phyloP scores from a whole-genome alignment of 1,140 invertebrate genomes.

The Zelostemma sp. region DNA sequence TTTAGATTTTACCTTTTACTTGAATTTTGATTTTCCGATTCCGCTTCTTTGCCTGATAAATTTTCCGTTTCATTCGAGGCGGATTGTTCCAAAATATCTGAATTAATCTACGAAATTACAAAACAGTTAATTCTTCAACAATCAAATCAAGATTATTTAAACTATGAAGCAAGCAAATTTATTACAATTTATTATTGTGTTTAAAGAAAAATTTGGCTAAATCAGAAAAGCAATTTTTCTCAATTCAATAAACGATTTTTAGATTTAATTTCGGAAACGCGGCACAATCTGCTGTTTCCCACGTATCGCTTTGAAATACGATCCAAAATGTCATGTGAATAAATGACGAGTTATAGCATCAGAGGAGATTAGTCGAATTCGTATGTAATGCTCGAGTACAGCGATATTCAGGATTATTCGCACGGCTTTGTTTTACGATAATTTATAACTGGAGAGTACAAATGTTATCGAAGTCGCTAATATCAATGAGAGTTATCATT shows the following conservation, averaged over 20 bases:
- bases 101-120: not conserved
- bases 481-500: slow-evolving; percentile 30
- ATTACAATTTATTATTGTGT: no score
- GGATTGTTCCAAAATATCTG: slow-evolving; percentile 3
- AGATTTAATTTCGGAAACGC: not conserved
- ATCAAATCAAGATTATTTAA: no score
- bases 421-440: slow-evolving; percentile 27
- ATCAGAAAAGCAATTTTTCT: no score
- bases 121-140: no score
- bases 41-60: not conserved
- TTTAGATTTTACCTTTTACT: not conserved
- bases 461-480: slow-evolving; percentile 15
- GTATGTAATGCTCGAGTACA: slow-evolving; percentile 3
- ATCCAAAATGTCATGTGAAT: slow-evolving; percentile 24
- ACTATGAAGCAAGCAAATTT: no score
- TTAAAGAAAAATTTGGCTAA: no score
- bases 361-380: slow-evolving; percentile 25
- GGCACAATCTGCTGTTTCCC: slow-evolving; percentile 27
- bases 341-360: slow-evolving; percentile 9
- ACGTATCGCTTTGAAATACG: slow-evolving; percentile 37
- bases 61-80: not conserved
- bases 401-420: slow-evolving; percentile 31
- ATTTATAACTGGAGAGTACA: slow-evolving; percentile 11
- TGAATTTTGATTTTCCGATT: not conserved
- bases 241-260: no score